Evolutionary conservation across 2,888 invertebrate genomes (phyloP), one percentile per base, ranked within the genome.

Genomic region (Oeneis ivallda): DNA sequence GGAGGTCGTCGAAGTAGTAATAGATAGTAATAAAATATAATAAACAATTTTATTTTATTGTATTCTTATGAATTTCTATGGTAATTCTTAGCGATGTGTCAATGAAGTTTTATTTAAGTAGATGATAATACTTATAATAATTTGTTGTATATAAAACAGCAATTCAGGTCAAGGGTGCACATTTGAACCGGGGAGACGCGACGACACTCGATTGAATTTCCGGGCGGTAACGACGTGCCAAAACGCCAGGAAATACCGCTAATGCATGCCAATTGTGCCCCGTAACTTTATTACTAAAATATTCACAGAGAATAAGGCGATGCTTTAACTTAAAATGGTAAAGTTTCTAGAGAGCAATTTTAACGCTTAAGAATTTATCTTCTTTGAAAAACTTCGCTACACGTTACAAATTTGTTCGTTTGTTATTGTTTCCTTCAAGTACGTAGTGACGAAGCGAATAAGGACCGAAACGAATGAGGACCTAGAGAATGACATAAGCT

Each of bases 191-290:
- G 75, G 77, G 80, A 80, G 80, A 58, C 52, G 79, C 77, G 76
- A 81, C 80, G 80, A 26, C 26, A 26, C 79, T 85, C 83, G 83
- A 90, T 89, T 85, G 88, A 90, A 89, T 91, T 91, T 91, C 90
- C 90, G 88, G 84, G 70, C 81, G 78, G 82, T 89, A 89, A 89
- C 79, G 83, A 86, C 78, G 76, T 78, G 79, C 76, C 78, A 81
- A 79, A 83, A 83, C 83, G 83, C 78, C 79, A 78, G 90, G 90
- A 90, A 87, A 88, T 85, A 83, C 84, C 79, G 83, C 79, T 89
- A 91, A 91, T 90, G 89, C 90, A 89, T 87, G 87, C 85, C 91
- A 89, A 90, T 90, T 90, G 83, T 80, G 76, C 81, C 85, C 84
- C 80, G 52, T 83, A 82, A 88, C 71, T 69, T 69, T 63, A 69